Conservation (phyloP, 1,140 invertebrate genomes). For the Camponotus pennsylvanicus region DNA sequence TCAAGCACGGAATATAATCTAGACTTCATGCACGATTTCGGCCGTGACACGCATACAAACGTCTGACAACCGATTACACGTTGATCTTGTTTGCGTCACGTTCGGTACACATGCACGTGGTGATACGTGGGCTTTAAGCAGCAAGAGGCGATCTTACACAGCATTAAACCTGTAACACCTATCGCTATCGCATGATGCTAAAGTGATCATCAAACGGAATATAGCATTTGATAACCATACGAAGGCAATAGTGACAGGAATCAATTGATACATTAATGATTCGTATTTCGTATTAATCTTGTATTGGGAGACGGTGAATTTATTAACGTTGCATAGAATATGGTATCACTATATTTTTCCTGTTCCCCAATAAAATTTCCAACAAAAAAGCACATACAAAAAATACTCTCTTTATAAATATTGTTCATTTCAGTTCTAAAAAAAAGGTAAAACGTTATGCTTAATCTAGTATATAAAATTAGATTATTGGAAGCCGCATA, state of each 20-base stretch:
- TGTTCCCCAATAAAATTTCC: background rate
- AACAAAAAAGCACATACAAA: background rate
- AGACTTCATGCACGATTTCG: constrained; percentile 52
- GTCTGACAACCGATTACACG: constrained; percentile 66
- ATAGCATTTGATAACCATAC: constrained; percentile 28
- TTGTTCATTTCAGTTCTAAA: background rate
- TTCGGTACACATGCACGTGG: constrained; percentile 66
- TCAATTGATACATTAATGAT: background rate
- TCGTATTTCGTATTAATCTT: constrained; percentile 2
- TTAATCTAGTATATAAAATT: background rate
- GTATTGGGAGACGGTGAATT: background rate
- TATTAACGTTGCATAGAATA: background rate
- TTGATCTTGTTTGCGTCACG: constrained; percentile 72
- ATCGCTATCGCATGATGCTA: constrained; percentile 42
- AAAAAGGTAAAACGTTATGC: background rate
- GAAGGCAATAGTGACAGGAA: background rate
- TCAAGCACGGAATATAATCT: constrained; percentile 61
- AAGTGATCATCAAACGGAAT: constrained; percentile 54
- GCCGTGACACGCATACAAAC: constrained; percentile 64
- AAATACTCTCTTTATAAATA: background rate
- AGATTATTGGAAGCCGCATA: background rate
- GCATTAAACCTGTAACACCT: constrained; percentile 59
- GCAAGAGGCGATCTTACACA: constrained; percentile 56
- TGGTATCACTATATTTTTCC: too few relatives aligned
- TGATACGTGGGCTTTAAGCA: constrained; percentile 62